phyloP scores from a whole-genome alignment of 35 echinoderm and acorn worm genomes.

The Apostichopus japonicus region DNA sequence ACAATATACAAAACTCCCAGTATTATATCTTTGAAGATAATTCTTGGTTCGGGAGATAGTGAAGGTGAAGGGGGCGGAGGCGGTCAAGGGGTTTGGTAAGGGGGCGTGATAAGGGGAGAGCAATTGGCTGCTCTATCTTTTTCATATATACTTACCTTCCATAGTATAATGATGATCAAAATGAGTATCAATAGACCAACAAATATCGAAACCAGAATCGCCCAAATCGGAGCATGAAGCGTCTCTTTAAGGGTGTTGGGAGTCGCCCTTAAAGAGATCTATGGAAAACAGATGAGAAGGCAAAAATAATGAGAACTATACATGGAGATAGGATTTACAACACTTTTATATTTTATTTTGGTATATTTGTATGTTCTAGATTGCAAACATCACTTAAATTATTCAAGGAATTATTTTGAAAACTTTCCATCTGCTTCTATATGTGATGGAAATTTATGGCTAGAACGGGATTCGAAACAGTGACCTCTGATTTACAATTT shows the following conservation, averaged over 20 bases:
- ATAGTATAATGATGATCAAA: background rate
- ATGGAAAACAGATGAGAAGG: background rate
- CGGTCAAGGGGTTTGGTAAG: too few relatives aligned
- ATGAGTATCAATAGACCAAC: background rate
- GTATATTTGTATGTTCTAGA: too few relatives aligned
- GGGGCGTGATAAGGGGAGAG: too few relatives aligned
- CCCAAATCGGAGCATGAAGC: background rate
- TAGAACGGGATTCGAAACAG: too few relatives aligned
- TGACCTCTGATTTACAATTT: too few relatives aligned
- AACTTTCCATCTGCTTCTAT: background rate
- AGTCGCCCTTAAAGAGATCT: background rate
- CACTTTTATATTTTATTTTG: background rate
- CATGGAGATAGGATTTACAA: background rate
- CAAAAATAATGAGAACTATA: background rate
- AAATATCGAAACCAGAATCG: background rate
- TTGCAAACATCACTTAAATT: too few relatives aligned
- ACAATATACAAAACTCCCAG: too few relatives aligned
- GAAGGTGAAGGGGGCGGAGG: too few relatives aligned
- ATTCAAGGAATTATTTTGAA: background rate
- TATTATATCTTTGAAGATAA: too few relatives aligned
- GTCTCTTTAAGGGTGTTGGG: background rate
- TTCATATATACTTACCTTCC: background rate
- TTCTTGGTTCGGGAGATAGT: too few relatives aligned
- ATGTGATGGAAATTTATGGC: background rate
- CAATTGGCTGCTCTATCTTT: too few relatives aligned